Conservation (phyloP, 2,797 vertebrate species). For the Orestias chungarensis region DNA sequence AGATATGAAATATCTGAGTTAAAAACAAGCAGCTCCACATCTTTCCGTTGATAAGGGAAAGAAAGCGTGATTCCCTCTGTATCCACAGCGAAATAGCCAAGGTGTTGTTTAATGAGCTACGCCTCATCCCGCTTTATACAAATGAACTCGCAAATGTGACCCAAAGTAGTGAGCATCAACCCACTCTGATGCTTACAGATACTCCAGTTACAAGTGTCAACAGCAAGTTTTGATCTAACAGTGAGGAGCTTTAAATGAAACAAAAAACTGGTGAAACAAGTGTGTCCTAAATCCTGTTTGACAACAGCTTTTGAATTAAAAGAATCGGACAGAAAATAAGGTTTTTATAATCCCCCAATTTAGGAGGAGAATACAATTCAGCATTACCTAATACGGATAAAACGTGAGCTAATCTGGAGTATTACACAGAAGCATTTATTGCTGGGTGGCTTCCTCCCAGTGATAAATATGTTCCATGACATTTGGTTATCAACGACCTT, state of each 20-base stretch:
- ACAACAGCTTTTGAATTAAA: background rate
- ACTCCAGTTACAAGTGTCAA: background rate
- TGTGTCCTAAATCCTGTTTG: background rate
- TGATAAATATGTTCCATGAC: background rate
- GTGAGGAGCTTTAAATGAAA: background rate
- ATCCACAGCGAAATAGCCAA: conserved; percentile 18
- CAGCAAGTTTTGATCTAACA: conserved; percentile 4
- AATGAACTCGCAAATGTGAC: background rate
- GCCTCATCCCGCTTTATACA: conserved; percentile 11
- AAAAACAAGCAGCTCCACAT: conserved; percentile 1
- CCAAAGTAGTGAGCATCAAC: background rate
- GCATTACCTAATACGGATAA: background rate
- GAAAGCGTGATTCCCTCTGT: conserved; percentile 34
- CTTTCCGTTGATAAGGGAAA: background rate
- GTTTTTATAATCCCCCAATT: background rate
- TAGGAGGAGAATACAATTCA: background rate
- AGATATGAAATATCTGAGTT: no score
- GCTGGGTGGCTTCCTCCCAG: background rate
- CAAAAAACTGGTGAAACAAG: background rate
- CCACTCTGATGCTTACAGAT: background rate
- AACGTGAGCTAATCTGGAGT: background rate
- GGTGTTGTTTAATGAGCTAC: conserved; percentile 15
- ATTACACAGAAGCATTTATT: background rate
- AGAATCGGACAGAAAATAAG: background rate
- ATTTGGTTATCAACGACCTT: background rate